Evolutionary conservation across 2,888 invertebrate species (phyloP).

Genomic region (Augiades crinisus): DNA sequence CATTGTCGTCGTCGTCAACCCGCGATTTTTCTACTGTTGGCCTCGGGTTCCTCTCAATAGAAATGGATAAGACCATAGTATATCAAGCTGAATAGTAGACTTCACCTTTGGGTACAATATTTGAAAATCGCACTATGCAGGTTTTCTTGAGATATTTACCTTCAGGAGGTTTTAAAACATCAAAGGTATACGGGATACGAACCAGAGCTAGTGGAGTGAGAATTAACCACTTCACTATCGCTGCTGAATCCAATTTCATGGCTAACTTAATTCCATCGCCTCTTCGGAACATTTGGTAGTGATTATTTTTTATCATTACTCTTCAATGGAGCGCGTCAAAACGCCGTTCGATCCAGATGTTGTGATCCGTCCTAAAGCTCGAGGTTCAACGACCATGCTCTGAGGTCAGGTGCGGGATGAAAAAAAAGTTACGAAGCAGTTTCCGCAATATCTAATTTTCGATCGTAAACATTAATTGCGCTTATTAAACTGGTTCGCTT

Average conservation of each 20-base stretch:
- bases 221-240: too few relatives aligned
- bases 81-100: too few relatives aligned
- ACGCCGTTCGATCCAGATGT: slow-evolving; percentile 57
- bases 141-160: too few relatives aligned
- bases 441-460: slow-evolving; percentile 67
- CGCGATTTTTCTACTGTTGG: too few relatives aligned
- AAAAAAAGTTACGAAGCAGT: slow-evolving; percentile 47
- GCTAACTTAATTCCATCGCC: slow-evolving; percentile 40
- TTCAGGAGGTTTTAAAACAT: too few relatives aligned
- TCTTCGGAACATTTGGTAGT: slow-evolving; percentile 38
- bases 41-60: too few relatives aligned
- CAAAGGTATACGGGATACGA: too few relatives aligned
- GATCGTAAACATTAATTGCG: slow-evolving; percentile 63
- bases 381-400: slow-evolving; percentile 61
- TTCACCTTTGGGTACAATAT: too few relatives aligned
- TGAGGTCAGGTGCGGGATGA: slow-evolving; percentile 62
- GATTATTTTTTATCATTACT: slow-evolving; percentile 30
- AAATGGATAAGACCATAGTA: too few relatives aligned
- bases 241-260: slow-evolving; percentile 52
- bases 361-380: slow-evolving; percentile 48
- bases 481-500: slow-evolving; percentile 47
- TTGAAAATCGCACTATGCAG: too few relatives aligned
- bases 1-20: too few relatives aligned
- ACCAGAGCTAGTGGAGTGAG: too few relatives aligned
- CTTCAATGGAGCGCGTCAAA: slow-evolving; percentile 49